These are phyloP conservation scores for Netelia fuscicornis DNA, from an alignment of 2,888 invertebrate genomes.

Conservation along the genomic window DNA sequence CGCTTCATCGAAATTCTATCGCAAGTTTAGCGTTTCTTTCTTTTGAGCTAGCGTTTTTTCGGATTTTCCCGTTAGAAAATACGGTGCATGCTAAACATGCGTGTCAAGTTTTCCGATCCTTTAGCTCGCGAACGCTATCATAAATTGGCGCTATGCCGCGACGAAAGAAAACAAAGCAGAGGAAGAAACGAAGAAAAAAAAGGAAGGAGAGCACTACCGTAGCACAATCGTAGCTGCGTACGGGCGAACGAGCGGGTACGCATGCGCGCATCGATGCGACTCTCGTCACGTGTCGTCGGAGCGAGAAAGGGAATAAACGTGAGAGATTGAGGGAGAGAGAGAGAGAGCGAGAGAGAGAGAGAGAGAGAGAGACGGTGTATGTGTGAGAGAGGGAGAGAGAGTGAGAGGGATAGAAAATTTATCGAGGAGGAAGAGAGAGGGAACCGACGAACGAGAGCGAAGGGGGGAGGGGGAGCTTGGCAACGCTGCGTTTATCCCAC, in stretches of 20 bases:
- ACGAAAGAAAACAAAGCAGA: conserved; percentile 29
- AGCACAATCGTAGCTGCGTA: conserved; percentile 67
- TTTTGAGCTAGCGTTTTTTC: not conserved
- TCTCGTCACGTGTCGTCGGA: conserved; percentile 49
- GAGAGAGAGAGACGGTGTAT: conserved; percentile 32
- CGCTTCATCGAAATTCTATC: not conserved
- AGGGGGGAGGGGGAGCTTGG: conserved; percentile 55
- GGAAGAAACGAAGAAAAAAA: conserved; percentile 5
- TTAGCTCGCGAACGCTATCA: not conserved
- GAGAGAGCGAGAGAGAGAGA: conserved; percentile 35
- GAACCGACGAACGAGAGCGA: not conserved
- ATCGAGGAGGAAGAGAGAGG: conserved; percentile 38
- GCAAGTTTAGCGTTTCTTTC: too few relatives aligned
- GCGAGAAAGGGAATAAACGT: conserved; percentile 21
- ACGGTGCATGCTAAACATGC: not conserved
- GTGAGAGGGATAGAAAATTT: not conserved
- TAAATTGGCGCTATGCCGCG: conserved; percentile 48
- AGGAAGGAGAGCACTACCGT: conserved; percentile 48
- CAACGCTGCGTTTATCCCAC: conserved; percentile 53
- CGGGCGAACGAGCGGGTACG: conserved; percentile 33
- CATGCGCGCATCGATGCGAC: conserved; percentile 53
- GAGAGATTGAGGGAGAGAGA: conserved; percentile 13
- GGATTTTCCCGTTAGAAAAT: not conserved
- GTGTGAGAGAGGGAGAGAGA: too few relatives aligned
- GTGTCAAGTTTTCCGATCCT: not conserved